phyloP scores from a whole-genome alignment of 1,140 invertebrate genomes.

The Sycobia sp. region DNA sequence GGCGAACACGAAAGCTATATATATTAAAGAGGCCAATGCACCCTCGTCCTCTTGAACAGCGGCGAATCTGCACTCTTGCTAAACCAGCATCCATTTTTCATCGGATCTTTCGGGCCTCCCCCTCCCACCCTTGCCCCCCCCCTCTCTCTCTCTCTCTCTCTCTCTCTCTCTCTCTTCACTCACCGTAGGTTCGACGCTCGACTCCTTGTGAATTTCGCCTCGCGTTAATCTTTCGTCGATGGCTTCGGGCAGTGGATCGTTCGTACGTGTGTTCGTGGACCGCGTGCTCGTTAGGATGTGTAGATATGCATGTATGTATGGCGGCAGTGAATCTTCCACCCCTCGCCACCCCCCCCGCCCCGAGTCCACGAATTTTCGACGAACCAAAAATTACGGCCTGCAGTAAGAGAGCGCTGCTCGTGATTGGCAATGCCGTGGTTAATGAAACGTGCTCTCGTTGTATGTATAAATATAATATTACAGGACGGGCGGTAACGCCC shows the following conservation, averaged over 20 bases:
- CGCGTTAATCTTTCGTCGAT: constrained; percentile 22
- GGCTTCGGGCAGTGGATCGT: constrained; percentile 17
- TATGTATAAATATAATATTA: too few species aligned
- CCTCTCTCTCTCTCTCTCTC: constrained; percentile 12
- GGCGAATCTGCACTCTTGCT: constrained; percentile 56
- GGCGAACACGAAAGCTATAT: constrained; percentile 47
- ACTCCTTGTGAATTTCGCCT: constrained; percentile 14
- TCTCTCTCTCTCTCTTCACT: neutral
- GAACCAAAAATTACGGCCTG: constrained; percentile 8
- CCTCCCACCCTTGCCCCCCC: neutral
- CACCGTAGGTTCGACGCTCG: constrained; percentile 12
- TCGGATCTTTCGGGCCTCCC: constrained; percentile 42
- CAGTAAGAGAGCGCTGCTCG: too few species aligned
- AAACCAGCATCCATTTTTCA: constrained; percentile 59
- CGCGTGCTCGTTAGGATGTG: too few species aligned
- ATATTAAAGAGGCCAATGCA: constrained; percentile 58
- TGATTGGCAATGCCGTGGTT: too few species aligned
- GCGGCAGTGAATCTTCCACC: too few species aligned
- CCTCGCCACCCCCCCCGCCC: too few species aligned
- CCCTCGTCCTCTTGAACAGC: constrained; percentile 44
- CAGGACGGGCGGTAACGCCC: neutral
- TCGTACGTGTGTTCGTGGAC: constrained; percentile 20
- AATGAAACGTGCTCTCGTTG: too few species aligned
- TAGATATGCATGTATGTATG: too few species aligned
- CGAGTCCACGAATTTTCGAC: constrained; percentile 34